Evolutionary conservation across 2,888 invertebrate genomes (phyloP), one percentile per base, ranked within the genome.

Genomic region (Eurois occulta): DNA sequence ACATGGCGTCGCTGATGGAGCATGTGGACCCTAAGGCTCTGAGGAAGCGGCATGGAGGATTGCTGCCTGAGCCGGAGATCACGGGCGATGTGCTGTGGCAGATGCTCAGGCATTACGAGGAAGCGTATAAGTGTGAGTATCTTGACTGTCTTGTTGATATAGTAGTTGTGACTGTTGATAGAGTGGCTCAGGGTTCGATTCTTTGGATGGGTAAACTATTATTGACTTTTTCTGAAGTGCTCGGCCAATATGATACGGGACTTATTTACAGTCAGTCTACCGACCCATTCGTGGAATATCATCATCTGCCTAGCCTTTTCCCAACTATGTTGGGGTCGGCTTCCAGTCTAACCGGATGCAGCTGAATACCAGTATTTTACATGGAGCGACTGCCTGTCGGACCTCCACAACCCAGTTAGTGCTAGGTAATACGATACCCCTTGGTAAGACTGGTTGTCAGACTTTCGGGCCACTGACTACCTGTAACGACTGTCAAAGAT

Each of bases 21-120:
- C 97, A 97, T 81, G 94, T 98, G 8, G 97, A 97, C 64, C 94
- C 96, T 0, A 96, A 96, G 58, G 96, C 97, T 24, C 90, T 98
- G 86, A 97, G 98, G 28, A 94, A 95, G 46, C 95, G 97, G 78
- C 98, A 98, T 84, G 98, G 98, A 0, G 98, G 98, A 1, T 95
- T 95, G 2, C 94, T 98, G 64, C 97, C 97, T 0, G 96, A 98
- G 16, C 97, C 98, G 0, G 96, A 97, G 48, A 96, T 97, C 81
- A 95, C 97, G 2, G 98, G 98, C 0, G 95, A 97, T 24, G 91
- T 97, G n/a, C 94, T 98, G 77, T 97, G 97, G 87, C 97, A 98
- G 79, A 97, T 98, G 95, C 95, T 98, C 58, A 95, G 96, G 71
- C 95, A 97, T 88, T 98, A 98, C 87, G 97, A 98, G 87, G 97